Conservation (phyloP, 1,140 invertebrate genomes). For the Lutraria rhynchaena region DNA sequence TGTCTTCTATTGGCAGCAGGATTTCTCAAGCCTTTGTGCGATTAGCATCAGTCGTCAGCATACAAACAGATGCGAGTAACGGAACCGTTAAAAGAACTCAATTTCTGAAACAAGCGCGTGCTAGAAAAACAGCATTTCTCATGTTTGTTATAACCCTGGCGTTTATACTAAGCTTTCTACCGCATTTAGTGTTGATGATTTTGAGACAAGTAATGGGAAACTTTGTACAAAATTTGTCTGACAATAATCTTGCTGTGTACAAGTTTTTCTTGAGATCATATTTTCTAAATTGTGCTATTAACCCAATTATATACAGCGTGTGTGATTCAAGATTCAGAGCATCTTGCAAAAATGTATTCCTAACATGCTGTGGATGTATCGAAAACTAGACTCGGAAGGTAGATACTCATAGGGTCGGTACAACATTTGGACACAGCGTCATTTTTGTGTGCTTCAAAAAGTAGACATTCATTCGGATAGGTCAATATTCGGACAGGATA, state of each 20-base stretch:
- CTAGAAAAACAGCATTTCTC: slow-evolving; percentile 39
- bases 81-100: slow-evolving; percentile 10
- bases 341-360: slow-evolving; percentile 2
- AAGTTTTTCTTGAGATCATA: slow-evolving; percentile 39
- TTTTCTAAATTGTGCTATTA: slow-evolving; percentile 50
- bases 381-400: background rate
- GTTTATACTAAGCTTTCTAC: slow-evolving; percentile 42
- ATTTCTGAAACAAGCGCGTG: slow-evolving; percentile 32
- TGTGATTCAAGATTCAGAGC: slow-evolving; percentile 43
- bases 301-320: slow-evolving; percentile 44
- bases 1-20: slow-evolving; percentile 6
- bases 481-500: too few relatives aligned
- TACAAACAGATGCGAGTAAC: background rate
- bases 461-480: too few relatives aligned
- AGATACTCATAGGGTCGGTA: too few relatives aligned
- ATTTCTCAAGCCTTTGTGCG: background rate
- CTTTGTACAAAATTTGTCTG: slow-evolving; percentile 29
- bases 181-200: slow-evolving; percentile 39
- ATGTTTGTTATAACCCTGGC: slow-evolving; percentile 44
- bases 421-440: too few relatives aligned
- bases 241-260: slow-evolving; percentile 18
- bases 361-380: background rate
- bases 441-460: too few relatives aligned
- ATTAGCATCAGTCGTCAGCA: slow-evolving; percentile 25
- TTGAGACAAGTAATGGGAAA: background rate